Evolutionary conservation across 2,113 vertebrate genomes (phyloP), one percentile per base, ranked within the genome.

Genomic region (Sturnus vulgaris): DNA sequence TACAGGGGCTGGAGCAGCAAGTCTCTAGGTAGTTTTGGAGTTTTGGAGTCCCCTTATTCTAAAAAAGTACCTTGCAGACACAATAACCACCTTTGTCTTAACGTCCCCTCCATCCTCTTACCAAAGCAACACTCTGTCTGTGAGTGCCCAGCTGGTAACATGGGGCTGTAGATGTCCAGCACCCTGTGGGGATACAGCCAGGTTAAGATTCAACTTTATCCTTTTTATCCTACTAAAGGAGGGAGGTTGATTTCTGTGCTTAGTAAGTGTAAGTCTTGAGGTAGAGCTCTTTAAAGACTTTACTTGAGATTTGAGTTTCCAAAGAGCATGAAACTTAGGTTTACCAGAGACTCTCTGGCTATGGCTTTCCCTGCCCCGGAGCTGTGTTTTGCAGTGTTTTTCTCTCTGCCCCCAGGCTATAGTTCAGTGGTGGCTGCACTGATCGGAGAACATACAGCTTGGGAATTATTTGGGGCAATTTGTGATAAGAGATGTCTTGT

Each of bases 241-340:
- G 56, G 37, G 55, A 68, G 82, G 30, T 78, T 68, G 56, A 64
- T 95, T 88, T 88, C 71, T 75, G 20, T 83, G 35, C 44, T 93
- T 85, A 18, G 35, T 55, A 17, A 25, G 30, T 83, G 52, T 53
- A 50, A 80, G 82, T 81, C 82, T 69, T 92, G 78, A 86, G 88
- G 86, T 85, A 92, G 68, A 76, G 73, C 33, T 82, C 81, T 91
- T 85, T 65, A n/a, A 82, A 80, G 30, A 50, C 53, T 27, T 25
- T 78, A 65, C 77, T 95, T 91, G 77, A 89, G 71, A 85, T 83
- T 76, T 88, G 63, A 27, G 35, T 88, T 93, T 83, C 63, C 80
- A 68, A 60, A 86, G 72, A 96, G 55, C 88, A 21, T 56, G 82
- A 66, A 86, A 42, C 71, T 73, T 82, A 31, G 56, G 50, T 91